phyloP scores from a whole-genome alignment of 1,140 invertebrate species.

The Heliothis subflexa region DNA sequence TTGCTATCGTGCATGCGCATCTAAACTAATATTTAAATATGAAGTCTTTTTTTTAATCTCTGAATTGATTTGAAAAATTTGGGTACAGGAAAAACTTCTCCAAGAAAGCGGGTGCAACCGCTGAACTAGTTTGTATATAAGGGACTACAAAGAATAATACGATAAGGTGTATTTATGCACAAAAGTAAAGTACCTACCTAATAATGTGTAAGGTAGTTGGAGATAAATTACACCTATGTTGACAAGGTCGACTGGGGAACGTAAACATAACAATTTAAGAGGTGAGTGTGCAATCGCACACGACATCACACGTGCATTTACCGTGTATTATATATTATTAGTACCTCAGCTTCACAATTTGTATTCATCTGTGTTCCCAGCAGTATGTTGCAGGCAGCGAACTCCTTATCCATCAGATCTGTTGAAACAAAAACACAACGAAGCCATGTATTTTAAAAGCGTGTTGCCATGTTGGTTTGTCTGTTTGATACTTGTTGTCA shows the following conservation, averaged over 20 bases:
- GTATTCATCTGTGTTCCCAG: background rate
- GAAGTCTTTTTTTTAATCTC: no score
- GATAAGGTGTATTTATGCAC: background rate
- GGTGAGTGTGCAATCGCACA: background rate
- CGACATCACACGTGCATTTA: background rate
- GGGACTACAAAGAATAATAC: no score
- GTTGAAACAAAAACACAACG: background rate
- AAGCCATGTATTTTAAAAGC: no score
- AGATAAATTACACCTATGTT: constrained; percentile 16
- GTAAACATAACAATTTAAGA: constrained; percentile 20
- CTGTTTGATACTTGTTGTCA: background rate
- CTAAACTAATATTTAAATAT: no score
- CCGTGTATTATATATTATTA: background rate
- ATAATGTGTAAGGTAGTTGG: background rate
- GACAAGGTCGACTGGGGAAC: constrained; percentile 25
- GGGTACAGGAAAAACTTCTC: no score
- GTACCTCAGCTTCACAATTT: background rate
- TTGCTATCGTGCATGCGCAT: no score
- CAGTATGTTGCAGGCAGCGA: background rate
- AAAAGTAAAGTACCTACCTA: no score
- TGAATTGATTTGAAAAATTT: no score
- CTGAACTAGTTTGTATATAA: no score
- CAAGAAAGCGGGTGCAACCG: no score
- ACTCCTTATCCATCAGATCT: background rate
- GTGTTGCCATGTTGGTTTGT: no score